Evolutionary conservation across 2,888 invertebrate genomes (phyloP).

Genomic region (Hyppa rectilinea): DNA sequence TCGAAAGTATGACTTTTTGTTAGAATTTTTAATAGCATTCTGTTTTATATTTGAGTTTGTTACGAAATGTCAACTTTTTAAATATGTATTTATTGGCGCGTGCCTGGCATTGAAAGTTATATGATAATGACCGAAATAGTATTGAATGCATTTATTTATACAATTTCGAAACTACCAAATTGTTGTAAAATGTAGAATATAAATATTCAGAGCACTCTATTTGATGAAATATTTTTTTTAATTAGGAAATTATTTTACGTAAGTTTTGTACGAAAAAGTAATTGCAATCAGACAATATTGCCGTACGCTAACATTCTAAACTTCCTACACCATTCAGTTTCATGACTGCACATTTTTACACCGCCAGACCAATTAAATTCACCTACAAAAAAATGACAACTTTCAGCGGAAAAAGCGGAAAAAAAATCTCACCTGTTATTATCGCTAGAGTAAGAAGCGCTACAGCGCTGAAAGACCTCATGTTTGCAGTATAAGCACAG

Average conservation of each 20-base stretch:
- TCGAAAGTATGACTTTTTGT: slow-evolving; percentile 51
- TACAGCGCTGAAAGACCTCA: slow-evolving; percentile 84
- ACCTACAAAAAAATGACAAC: slow-evolving; percentile 6
- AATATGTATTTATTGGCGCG: slow-evolving; percentile 47
- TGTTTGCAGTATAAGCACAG: slow-evolving; percentile 75
- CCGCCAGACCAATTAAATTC: slow-evolving; percentile 34
- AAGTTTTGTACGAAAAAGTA: slow-evolving; percentile 44
- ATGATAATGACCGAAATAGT: slow-evolving; percentile 65
- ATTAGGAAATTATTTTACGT: slow-evolving; percentile 44
- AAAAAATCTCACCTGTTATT: slow-evolving; percentile 80
- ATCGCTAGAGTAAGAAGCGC: slow-evolving; percentile 82
- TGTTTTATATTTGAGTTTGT: slow-evolving; percentile 24
- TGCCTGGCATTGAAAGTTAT: slow-evolving; percentile 63
- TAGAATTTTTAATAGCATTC: slow-evolving; percentile 23
- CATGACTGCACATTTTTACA: slow-evolving; percentile 54
- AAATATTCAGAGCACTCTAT: slow-evolving; percentile 52
- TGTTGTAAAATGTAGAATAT: slow-evolving; percentile 24
- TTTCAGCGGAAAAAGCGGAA: slow-evolving; percentile 12
- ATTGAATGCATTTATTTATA: slow-evolving; percentile 46
- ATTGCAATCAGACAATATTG: slow-evolving; percentile 24
- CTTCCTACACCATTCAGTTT: slow-evolving; percentile 46
- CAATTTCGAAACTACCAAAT: slow-evolving; percentile 55
- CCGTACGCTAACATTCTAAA: slow-evolving; percentile 21
- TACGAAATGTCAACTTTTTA: slow-evolving; percentile 47
- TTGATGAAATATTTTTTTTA: slow-evolving; percentile 27